phyloP scores from a whole-genome alignment of 2,888 invertebrate species.

The Torymus aiolomorphi region DNA sequence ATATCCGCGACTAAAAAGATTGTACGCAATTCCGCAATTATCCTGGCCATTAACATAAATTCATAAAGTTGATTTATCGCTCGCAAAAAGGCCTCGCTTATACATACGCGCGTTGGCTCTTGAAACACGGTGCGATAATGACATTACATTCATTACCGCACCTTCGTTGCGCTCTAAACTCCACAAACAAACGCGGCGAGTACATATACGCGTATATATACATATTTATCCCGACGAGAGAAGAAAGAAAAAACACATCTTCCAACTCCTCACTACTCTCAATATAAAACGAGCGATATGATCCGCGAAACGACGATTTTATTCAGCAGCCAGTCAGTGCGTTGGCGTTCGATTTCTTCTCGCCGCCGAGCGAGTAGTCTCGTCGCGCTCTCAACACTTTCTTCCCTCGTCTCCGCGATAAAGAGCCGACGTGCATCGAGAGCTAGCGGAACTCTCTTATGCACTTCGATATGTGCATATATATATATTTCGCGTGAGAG shows the following conservation, averaged over 20 bases:
- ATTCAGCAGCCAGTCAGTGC: background rate
- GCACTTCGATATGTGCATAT: background rate
- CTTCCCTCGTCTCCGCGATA: background rate
- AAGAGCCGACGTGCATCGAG: constrained; percentile 10
- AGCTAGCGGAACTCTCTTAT: constrained; percentile 14
- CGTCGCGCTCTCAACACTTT: background rate
- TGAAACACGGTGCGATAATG: background rate
- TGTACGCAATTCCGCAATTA: background rate
- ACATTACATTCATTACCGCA: background rate
- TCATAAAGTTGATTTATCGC: constrained; percentile 17
- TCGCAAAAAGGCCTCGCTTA: background rate
- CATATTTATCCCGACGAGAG: no score
- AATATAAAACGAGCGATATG: background rate
- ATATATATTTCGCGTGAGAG: no score
- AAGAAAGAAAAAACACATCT: no score
- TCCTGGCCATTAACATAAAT: background rate
- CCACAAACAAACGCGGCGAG: background rate
- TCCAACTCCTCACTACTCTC: no score
- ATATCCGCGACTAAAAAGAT: background rate
- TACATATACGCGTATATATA: no score
- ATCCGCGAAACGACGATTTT: background rate
- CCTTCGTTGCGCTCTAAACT: background rate
- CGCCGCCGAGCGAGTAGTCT: no score
- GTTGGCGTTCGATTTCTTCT: background rate
- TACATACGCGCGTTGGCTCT: background rate